Evolutionary conservation across 2,797 vertebrate species (phyloP), one percentile per base, ranked within the genome.

Genomic region (Triplophysa yarkandensis): DNA sequence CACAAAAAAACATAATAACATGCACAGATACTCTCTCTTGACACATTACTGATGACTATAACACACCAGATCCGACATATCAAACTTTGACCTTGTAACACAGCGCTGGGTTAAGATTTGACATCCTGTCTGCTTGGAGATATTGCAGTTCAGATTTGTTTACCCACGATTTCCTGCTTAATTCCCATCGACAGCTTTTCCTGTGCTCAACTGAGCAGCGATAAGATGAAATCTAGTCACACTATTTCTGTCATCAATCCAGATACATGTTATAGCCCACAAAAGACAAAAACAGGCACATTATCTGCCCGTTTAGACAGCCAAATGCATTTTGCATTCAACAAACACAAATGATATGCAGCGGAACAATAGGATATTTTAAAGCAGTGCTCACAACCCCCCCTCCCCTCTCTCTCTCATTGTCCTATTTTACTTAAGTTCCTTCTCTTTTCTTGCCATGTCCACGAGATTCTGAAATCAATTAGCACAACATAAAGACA

Each of bases 31-130:
- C 66, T 57, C 50, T 25, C 13, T n/a, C 9, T 25, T 32, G 5
- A 36, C 32, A 19, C 27, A 73, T 67, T 43, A 44, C 34, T 34
- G 54, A 72, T 36, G 52, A 60, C 28, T 55, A 36, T 48, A 67
- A 27, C 54, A 27, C 54, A 67, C 58, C 23, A 36, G 16, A 68
- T 28, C 43, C 11, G 10, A 60, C 54, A 52, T 50, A 61, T 68
- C 64, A 68, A 68, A 68, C 64, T 61, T 43, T 67, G 64, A 68
- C 73, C 54, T 75, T 68, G 61, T 61, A 75, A 46, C 64, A 50
- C 63, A 67, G 64, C 63, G 7, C 39, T 60, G 64, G 60, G 1
- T 17, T 68, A 68, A 1, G 21, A 5, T 27, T 36, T 67, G 63
- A 67, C 28, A 16, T 28, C 23, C 52, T 39, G 72, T 54, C 54